Conservation (phyloP, 2,888 invertebrate species). For the Ichneumon xanthorius region DNA sequence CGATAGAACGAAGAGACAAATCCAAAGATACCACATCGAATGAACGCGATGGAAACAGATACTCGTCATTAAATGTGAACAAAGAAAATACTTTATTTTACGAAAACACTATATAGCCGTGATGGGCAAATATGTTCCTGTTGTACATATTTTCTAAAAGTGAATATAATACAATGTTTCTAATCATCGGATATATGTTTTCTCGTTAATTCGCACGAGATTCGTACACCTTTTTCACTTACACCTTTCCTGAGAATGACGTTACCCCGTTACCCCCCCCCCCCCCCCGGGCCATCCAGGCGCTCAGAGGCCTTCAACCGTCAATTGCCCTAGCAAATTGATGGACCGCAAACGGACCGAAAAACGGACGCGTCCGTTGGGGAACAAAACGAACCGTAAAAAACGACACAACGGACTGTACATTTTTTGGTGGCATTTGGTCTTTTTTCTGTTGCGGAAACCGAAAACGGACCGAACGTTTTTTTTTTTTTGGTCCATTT, state of each 20-base stretch:
- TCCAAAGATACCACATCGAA: neutral
- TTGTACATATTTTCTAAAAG: slow-evolving; percentile 63
- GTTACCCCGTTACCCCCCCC: neutral
- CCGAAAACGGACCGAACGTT: too few species aligned
- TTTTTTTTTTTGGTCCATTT: too few species aligned
- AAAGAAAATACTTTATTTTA: slow-evolving; percentile 58
- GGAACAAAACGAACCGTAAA: too few species aligned
- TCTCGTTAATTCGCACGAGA: neutral
- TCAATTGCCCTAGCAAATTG: too few species aligned
- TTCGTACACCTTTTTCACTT: neutral
- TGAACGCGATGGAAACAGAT: slow-evolving; percentile 29
- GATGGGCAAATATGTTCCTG: slow-evolving; percentile 24
- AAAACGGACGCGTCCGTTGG: too few species aligned
- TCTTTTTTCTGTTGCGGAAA: too few species aligned
- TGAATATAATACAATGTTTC: slow-evolving; percentile 59
- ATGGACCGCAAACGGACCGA: too few species aligned
- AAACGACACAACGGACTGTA: too few species aligned
- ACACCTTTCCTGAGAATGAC: neutral
- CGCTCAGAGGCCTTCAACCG: too few species aligned
- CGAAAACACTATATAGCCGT: neutral
- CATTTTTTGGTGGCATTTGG: too few species aligned
- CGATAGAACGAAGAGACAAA: neutral
- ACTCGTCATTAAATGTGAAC: slow-evolving; percentile 44
- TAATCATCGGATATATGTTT: slow-evolving; percentile 41
- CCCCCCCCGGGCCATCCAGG: too few species aligned